These are phyloP conservation scores for Melanotaenia nigrans DNA, from an alignment of 2,797 vertebrate genomes.

Conservation along the genomic window DNA sequence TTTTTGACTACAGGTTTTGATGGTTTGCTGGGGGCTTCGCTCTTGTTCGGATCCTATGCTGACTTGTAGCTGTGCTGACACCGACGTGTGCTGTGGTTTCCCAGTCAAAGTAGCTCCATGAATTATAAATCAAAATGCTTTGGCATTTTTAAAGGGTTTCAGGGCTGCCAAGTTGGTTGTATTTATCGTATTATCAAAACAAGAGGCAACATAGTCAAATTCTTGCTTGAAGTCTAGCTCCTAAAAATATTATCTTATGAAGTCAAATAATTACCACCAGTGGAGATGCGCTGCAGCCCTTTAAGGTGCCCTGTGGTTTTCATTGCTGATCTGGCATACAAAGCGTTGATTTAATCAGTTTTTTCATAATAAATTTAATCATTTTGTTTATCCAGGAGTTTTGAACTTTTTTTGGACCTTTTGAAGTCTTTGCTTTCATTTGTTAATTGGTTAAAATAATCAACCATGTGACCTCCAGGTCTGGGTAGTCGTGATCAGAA, in stretches of 20 bases:
- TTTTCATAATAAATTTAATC: background rate
- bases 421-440: background rate
- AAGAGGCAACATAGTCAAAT: background rate
- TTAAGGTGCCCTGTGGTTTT: conserved; percentile 27
- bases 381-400: background rate
- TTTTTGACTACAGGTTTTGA: conserved; percentile 20
- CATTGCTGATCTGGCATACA: background rate
- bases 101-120: conserved; percentile 3
- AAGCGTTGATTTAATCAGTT: background rate
- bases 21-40: conserved; percentile 23
- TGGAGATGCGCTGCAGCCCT: conserved; percentile 55
- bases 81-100: conserved; percentile 40
- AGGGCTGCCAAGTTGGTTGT: conserved; percentile 25
- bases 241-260: background rate
- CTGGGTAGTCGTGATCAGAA: background rate
- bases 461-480: background rate
- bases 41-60: conserved; percentile 16
- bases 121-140: background rate
- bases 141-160: conserved; percentile 54
- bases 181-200: background rate
- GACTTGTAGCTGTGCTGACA: conserved; percentile 2
- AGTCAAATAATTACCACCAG: conserved; percentile 16
- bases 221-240: background rate
- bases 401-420: background rate
- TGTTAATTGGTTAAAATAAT: background rate